Conservation (phyloP, 2,113 vertebrate genomes). For the Monarcha castaneiventris region DNA sequence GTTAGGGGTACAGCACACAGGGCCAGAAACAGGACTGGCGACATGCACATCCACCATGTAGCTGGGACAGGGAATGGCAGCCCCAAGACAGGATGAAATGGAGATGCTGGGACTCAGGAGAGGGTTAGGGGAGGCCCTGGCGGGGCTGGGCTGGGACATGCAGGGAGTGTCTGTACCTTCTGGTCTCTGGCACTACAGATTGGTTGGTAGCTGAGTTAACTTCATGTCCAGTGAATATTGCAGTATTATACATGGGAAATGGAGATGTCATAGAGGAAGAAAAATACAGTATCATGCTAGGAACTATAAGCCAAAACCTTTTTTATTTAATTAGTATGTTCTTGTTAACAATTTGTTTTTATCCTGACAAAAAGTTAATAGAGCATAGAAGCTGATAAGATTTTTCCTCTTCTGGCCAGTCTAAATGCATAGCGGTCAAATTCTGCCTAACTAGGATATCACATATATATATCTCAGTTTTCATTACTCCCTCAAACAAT, state of each 20-base stretch:
- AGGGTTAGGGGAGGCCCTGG: too few relatives aligned
- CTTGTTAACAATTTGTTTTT: not conserved
- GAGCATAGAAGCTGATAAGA: not conserved
- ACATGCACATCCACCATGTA: accelerated
- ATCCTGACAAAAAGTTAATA: not conserved
- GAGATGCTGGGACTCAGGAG: not conserved
- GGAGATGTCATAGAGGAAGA: not conserved
- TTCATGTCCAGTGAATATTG: accelerated
- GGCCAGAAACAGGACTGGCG: not conserved
- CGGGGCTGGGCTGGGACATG: not conserved
- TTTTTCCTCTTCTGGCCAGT: not conserved
- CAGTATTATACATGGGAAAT: not conserved
- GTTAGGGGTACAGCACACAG: too few relatives aligned
- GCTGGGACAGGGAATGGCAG: accelerated
- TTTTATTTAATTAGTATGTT: not conserved
- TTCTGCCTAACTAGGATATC: not conserved
- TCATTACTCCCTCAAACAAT: not conserved
- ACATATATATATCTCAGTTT: not conserved
- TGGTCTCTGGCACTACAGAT: too few relatives aligned
- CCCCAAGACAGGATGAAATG: not conserved
- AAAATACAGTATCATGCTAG: not conserved
- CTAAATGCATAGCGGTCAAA: not conserved
- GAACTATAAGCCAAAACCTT: not conserved
- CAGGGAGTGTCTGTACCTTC: not conserved
- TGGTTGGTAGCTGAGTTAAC: not conserved